phyloP scores from a whole-genome alignment of 2,888 invertebrate species.

The Tetragonisca angustula region DNA sequence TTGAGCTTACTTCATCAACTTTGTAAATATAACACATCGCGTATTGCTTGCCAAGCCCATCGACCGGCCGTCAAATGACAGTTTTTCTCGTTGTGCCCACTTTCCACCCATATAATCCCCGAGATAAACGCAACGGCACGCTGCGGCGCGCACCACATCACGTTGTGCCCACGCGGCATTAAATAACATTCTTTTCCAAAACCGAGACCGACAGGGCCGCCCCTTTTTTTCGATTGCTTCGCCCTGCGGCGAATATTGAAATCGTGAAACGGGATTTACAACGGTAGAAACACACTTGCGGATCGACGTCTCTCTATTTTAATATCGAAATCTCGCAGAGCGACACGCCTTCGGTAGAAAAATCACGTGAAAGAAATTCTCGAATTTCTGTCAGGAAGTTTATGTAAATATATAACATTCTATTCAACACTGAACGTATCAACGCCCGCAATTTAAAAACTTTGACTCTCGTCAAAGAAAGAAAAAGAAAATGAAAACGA shows the following conservation, averaged over 20 bases:
- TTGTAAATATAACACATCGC: conserved; percentile 23
- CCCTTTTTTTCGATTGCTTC: conserved; percentile 25
- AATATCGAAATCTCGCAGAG: no score
- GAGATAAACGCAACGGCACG: conserved; percentile 35
- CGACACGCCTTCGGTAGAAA: no score
- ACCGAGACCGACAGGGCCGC: conserved; percentile 11
- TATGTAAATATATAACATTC: no score
- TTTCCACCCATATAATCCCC: conserved; percentile 55
- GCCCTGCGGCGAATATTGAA: conserved; percentile 8
- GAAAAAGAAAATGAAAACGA: no score
- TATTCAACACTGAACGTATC: no score
- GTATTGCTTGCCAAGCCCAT: conserved; percentile 44
- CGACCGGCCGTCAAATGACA: conserved; percentile 43
- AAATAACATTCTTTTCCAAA: conserved; percentile 42
- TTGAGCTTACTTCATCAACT: conserved; percentile 15
- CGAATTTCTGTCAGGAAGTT: no score
- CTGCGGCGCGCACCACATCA: not conserved
- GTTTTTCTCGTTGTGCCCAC: conserved; percentile 55
- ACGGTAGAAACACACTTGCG: not conserved
- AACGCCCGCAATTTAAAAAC: no score
- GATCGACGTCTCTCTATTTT: not conserved
- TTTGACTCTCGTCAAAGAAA: no score
- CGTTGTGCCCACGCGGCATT: conserved; percentile 52
- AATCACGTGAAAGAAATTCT: no score
- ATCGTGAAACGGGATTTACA: not conserved